A percentile compares a stretch with the other conserved stretches of the same genome.
These are phyloP conservation scores for Ashinkailepas kermadecensis DNA, from an alignment of 2,888 invertebrate genomes.

Conservation along the genomic window DNA sequence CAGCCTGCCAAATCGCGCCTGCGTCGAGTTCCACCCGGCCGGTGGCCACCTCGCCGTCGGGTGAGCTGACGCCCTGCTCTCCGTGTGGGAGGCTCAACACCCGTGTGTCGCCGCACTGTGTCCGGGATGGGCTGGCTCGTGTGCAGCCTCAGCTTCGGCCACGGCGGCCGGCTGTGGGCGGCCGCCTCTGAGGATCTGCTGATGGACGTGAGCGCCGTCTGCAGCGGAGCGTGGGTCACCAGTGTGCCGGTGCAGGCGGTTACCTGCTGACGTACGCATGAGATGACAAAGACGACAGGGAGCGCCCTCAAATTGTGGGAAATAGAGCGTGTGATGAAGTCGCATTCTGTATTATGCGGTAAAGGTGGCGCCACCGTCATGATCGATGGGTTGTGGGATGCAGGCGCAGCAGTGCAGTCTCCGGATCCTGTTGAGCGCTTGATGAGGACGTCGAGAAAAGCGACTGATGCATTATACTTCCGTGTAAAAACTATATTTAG, in stretches of 20 bases:
- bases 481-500: no score
- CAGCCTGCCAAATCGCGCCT: slow-evolving; percentile 67
- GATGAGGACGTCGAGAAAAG: no score
- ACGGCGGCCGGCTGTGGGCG: slow-evolving; percentile 87
- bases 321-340: slow-evolving; percentile 47
- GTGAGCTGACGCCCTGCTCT: slow-evolving; percentile 93
- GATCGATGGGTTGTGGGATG: no score
- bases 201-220: slow-evolving; percentile 90
- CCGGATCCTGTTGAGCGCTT: no score
- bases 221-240: slow-evolving; percentile 54
- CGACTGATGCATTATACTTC: no score
- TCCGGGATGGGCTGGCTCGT: slow-evolving; percentile 96
- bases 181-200: slow-evolving; percentile 93
- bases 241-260: slow-evolving; percentile 73
- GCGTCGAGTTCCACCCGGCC: slow-evolving; percentile 92
- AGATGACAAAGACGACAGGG: slow-evolving; percentile 83
- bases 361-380: no score
- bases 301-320: slow-evolving; percentile 85
- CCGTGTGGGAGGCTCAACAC: slow-evolving; percentile 92
- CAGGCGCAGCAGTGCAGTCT: no score
- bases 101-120: no score
- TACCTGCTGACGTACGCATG: slow-evolving; percentile 90
- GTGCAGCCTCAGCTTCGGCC: slow-evolving; percentile 87
- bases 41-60: slow-evolving; percentile 92
- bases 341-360: no score